Evolutionary conservation across 2,888 invertebrate genomes (phyloP).

Genomic region (Xanthia togata): DNA sequence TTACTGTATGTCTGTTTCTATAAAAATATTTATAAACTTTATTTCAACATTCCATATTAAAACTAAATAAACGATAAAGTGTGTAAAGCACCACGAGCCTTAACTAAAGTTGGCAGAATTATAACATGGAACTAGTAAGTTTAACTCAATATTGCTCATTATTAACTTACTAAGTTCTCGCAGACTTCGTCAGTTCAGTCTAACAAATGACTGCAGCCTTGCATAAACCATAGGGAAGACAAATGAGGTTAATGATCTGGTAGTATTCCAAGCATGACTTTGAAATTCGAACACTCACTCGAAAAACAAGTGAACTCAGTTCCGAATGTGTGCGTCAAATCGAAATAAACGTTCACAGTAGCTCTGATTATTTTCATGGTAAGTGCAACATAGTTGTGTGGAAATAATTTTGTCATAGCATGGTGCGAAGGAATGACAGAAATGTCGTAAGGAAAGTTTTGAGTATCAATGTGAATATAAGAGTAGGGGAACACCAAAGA

Average conservation of each 20-base stretch:
- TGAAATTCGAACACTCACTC: constrained; percentile 12
- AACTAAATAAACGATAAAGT: constrained; percentile 3
- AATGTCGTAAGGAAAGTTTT: too few species aligned
- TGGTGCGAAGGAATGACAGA: too few species aligned
- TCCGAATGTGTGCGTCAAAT: neutral
- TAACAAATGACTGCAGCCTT: constrained; percentile 34
- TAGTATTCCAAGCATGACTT: constrained; percentile 1
- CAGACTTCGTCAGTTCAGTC: constrained; percentile 20
- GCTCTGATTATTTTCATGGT: neutral
- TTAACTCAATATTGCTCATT: constrained; percentile 44
- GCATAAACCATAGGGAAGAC: neutral
- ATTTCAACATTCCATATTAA: neutral
- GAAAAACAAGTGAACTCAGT: constrained; percentile 2
- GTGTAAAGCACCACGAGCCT: neutral
- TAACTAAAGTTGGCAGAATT: constrained; percentile 3
- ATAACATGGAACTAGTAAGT: constrained; percentile 31
- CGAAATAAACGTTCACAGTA: too few species aligned
- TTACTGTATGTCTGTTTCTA: neutral
- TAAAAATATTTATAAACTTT: neutral
- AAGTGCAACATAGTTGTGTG: neutral
- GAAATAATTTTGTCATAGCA: neutral
- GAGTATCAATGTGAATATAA: too few species aligned
- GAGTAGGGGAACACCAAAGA: too few species aligned
- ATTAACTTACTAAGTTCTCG: constrained; percentile 22
- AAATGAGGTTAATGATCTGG: constrained; percentile 19